Conservation (phyloP, 2,888 invertebrate genomes). For the Drosophila cognata region DNA sequence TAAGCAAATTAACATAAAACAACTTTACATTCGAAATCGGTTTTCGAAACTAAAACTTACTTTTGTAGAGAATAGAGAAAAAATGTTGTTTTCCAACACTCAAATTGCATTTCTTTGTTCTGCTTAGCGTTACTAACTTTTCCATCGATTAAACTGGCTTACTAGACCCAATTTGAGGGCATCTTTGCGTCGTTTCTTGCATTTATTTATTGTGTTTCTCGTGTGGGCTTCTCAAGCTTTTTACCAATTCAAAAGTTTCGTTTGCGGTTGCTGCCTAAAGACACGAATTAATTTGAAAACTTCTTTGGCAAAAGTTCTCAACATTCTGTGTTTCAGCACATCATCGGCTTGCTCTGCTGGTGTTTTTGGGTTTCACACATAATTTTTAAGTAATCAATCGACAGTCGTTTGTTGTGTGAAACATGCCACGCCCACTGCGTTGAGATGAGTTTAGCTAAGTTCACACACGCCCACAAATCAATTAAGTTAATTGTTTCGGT, state of each 20-base stretch:
- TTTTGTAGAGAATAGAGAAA: no score
- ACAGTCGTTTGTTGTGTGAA: constrained; percentile 37
- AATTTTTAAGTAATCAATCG: constrained; percentile 73
- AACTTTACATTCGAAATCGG: no score
- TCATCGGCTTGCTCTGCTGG: constrained; percentile 3
- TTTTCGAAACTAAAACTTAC: no score
- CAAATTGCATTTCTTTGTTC: not conserved
- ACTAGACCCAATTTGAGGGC: not conserved
- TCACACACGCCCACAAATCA: constrained; percentile 57
- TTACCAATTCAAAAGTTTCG: constrained; percentile 54
- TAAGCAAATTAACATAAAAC: not conserved
- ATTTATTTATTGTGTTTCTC: constrained; percentile 44
- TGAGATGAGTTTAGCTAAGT: not conserved
- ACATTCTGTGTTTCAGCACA: constrained; percentile 8
- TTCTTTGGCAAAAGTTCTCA: constrained; percentile 44
- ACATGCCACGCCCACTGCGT: not conserved
- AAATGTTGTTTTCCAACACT: not conserved
- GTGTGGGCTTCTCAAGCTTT: constrained; percentile 30
- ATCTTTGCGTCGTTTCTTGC: constrained; percentile 24
- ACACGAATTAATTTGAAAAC: constrained; percentile 70
- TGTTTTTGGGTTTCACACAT: constrained; percentile 68
- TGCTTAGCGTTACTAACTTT: not conserved
- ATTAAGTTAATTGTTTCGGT: constrained; percentile 67
- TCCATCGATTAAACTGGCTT: not conserved
- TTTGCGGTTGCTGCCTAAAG: constrained; percentile 54